Base-by-base conservation (phyloP, 2,888 invertebrate species). In the Teleogryllus oceanicus region DNA sequence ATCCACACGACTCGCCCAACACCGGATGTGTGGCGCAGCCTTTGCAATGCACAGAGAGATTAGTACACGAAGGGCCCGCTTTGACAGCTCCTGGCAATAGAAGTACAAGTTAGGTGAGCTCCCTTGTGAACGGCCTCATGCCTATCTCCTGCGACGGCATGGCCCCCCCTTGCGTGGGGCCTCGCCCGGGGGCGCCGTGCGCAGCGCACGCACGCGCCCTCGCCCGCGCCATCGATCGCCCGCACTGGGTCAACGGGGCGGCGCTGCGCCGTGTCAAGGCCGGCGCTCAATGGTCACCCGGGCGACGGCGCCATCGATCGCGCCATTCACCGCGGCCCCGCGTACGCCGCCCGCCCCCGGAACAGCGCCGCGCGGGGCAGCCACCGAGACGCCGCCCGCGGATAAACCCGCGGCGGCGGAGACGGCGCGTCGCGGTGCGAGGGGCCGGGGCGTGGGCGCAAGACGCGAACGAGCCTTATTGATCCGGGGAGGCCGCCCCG, bases 271-370 rank as follows among this genome's bases (percentile, higher is more conserved):
- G 78, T 50, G 51, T 51, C 37, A 13, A 50, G 18, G 37, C 21
- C 13, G 78, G n/a, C 50, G 78, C 18, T 50, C 51, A 51, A 50
- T 21, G 78, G 78, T 78, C 78, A 50, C 50, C 50, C 50, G 20
- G n/a, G 78, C 50, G 51, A 51, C 37, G 37, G 5, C 78, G 78
- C 78, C 20, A 51, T 20, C 20, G 20, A n/a, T 21, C 78, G 50
- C 50, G 78, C 51, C 50, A 49, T 18, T 77, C 18, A 49, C 21
- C 24, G 77, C 51, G 21, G 50, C 76, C 5, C 76, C 49, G 24
- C 76, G 50, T 50, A 76, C 18, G 37, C 76, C 50, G 62, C 62
- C 62, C 62, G 62, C n/a, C n/a, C n/a, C n/a, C n/a, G n/a, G n/a
- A n/a, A n/a, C n/a, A n/a, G n/a, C n/a, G n/a, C n/a, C n/a, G n/a